Evolutionary conservation across 2,888 invertebrate genomes (phyloP), one percentile per base, ranked within the genome.

Genomic region (Amphipoea lucens): DNA sequence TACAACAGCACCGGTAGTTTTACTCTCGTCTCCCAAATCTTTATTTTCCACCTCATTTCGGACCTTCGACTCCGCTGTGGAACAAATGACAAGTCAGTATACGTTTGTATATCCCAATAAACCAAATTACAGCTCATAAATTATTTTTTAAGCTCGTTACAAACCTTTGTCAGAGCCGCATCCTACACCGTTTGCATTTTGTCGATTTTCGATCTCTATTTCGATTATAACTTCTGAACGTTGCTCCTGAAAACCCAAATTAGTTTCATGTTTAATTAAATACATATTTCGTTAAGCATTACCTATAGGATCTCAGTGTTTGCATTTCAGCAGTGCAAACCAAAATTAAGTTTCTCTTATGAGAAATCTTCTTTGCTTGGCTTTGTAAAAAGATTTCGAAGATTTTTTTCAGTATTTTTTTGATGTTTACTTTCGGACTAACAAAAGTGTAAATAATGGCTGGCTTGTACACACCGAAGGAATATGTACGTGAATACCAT

Each of bases 171-270:
- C 94, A 96, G 96, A 96, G 96, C 95, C 96, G 94, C 95, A 92
- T 90, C 91, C 92, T 60, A 86, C 91, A 83, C 90, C 91, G 83
- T 87, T 93, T 84, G 91, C 93, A 85, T 91, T 94, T 88, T 94
- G 92, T 89, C 90, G 90, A 80, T 87, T 91, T 91, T 92, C 98
- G 95, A 90, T 98, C 97, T 89, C 96, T 87, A 98, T 97, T 90
- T 98, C 98, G 89, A 99, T 97, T 36, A 98, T 97, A 85, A 98
- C 98, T 95, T 98, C 98, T 67, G 98, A 97, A 80, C 98, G 97
- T 82, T 98, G 98, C 81, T 98, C 98, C 98, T 98, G 93, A 92
- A 94, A 84, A 36, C 85, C 40, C 66, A 85, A 70, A 74, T 63
- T 60, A 51, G 20, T 48, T 40, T 40, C 3, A 36, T 54, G 5